Base-by-base conservation (phyloP, 1,140 invertebrate genomes). In the Drosophila sp. region DNA sequence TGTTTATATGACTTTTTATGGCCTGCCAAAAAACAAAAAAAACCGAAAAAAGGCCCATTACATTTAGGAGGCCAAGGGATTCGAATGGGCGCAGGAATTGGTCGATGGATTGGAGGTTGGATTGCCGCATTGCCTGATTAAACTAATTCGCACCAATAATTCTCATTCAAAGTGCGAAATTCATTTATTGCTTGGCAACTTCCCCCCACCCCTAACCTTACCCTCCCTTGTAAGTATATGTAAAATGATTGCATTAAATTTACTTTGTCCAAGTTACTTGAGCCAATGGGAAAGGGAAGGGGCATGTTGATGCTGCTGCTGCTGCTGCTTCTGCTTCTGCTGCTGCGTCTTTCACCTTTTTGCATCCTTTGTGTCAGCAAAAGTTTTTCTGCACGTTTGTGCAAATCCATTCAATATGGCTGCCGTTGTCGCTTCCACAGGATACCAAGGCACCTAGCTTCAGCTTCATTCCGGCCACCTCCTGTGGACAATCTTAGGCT, bases 1-100 rank as follows among this genome's bases (percentile, higher is more conserved):
- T 87, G 84, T 89, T 87, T 87, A 87, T 87, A 84, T 87, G 84
- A 84, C 80, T 89, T 89, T 86, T 89, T 87, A 89, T 87, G 85
- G 84, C 66, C 84, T 87, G 83, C 72, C 84, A 77, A 87, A 87
- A 17, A 17, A 17, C 17, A 17, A 17, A 17, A 17, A 17, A 17
- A 17, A 17, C 17, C 17, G 17, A 17, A 17, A 17, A 50, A 84
- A 83, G 84, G 72, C 67, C 86, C 84, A 86, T 87, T 89, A 83
- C 83, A 72, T 79, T 89, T 80, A 87, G 76, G 17, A 17, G 17
- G 17, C 17, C 17, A 17, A 17, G 76, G 70, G 58, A 76, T 76
- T 87, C 72, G 76, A 80, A 87, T 87, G 80, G 50, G 23, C 44
- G 27, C 27, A 7, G 41, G 17, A n/a, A 35, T 44, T n/a, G 41